Conservation (phyloP, 2,113 vertebrate species). For the Nothobranchius furzeri region DNA sequence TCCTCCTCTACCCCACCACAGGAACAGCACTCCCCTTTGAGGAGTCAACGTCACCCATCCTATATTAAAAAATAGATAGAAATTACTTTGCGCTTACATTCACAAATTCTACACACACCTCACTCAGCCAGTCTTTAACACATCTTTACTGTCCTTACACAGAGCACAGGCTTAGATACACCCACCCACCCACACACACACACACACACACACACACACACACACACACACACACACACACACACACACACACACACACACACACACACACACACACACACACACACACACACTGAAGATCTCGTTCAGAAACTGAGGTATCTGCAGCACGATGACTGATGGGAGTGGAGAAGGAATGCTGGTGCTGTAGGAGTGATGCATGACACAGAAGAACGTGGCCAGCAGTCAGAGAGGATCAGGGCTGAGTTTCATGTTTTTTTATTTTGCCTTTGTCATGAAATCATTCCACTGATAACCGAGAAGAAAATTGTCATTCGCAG, state of each 20-base stretch:
- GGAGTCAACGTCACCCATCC: slow-evolving; percentile 26
- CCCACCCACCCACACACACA: slow-evolving; percentile 54
- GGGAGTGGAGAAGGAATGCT: slow-evolving; percentile 26
- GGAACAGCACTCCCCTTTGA: slow-evolving; percentile 63
- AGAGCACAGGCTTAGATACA: slow-evolving; percentile 49
- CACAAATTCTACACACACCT: slow-evolving; percentile 25
- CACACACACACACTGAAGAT: slow-evolving; percentile 49
- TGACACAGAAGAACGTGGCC: slow-evolving; percentile 11
- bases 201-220: slow-evolving; percentile 52
- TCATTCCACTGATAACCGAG: background rate
- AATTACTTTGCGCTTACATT: slow-evolving; percentile 21
- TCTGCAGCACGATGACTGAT: slow-evolving; percentile 50
- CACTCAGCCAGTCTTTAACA: no score
- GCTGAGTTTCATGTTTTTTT: slow-evolving; percentile 6
- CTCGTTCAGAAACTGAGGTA: slow-evolving; percentile 55
- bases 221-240: slow-evolving; percentile 54
- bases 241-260: slow-evolving; percentile 52
- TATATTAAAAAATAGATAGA: background rate
- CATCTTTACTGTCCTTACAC: slow-evolving; percentile 17
- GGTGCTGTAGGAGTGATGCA: slow-evolving; percentile 39
- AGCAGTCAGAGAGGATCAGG: slow-evolving; percentile 12
- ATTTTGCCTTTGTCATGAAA: slow-evolving; percentile 8
- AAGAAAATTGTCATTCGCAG: slow-evolving; percentile 7
- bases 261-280: slow-evolving; percentile 52
- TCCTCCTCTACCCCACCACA: background rate